Evolutionary conservation across 2,888 invertebrate species (phyloP), one percentile per base, ranked within the genome.

Genomic region (Ichneumoninae sp.): DNA sequence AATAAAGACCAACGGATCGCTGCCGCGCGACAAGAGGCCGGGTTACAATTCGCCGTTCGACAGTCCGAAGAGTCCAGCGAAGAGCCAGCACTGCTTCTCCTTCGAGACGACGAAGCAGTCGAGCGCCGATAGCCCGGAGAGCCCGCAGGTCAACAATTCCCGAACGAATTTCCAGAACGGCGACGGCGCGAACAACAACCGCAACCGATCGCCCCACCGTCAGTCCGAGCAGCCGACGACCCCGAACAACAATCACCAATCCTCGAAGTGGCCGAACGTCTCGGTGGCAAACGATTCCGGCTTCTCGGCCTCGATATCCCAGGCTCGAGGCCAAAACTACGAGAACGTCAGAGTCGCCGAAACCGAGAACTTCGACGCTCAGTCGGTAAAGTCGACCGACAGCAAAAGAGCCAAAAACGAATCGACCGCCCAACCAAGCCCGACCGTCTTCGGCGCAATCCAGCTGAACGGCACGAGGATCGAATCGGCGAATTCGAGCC

Each of bases 1-100:
- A 89, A 98, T 98, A 81, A 98, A 97, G 92, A 98, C 98, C 0
- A 98, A 98, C 91, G 98, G 98, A 0, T 98, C 98, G 0, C 94
- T 98, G 65, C 98, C 98, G 0, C 94, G 97, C 26, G 97, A 97
- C 88, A 95, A 95, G 89, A 94, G 95, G 83, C 91, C 92, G 22
- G 94, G 93, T 74, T 92, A 94, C 88, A 91, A 91, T 83, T 94
- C 94, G 1, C 94, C 94, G 0, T 93, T 93, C 74, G 91, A 91
- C 68, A 92, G 92, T 82, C 92, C 92, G 19, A 92, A 92, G 79
- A 92, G 90, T 88, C 92, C 91, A 77, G 91, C 89, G 54, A 92
- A 88, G 83, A 91, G 86, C 83, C 93, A 88, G 87, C 91, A 88
- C 68, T 92, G 91, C 87, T 94, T 92, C 87, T 93, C 92, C 10